A percentile compares a stretch with the other conserved stretches of the same genome.
Evolutionary conservation across 2,797 vertebrate genomes (phyloP).

Genomic region (Phalloptychus januarius): DNA sequence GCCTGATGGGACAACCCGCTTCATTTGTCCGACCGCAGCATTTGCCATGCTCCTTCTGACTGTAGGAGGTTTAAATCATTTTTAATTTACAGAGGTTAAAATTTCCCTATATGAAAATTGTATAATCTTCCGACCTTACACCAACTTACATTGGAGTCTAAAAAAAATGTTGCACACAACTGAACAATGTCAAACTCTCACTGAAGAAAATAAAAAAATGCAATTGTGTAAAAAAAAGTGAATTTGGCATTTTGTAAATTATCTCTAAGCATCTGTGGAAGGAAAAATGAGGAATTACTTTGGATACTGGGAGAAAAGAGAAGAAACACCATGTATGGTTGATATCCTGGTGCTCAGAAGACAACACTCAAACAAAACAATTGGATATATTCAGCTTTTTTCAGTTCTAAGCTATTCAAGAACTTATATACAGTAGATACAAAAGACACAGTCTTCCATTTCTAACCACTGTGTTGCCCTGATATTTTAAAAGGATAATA

Average conservation of each 20-base stretch:
- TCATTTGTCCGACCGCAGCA: too few relatives aligned
- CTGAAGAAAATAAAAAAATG: background rate
- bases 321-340: background rate
- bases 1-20: too few relatives aligned
- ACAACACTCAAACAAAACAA: background rate
- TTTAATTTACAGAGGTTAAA: too few relatives aligned
- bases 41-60: too few relatives aligned
- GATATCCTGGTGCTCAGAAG: background rate
- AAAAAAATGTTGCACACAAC: background rate
- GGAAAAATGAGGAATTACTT: background rate
- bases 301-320: background rate
- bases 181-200: background rate
- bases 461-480: constrained; percentile 27
- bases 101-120: background rate
- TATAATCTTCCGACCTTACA: background rate
- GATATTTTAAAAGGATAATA: constrained; percentile 74
- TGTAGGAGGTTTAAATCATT: too few relatives aligned
- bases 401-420: background rate
- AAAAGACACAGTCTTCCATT: constrained; percentile 33
- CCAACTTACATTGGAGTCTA: background rate
- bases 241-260: background rate
- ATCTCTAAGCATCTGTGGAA: background rate
- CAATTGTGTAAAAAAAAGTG: background rate
- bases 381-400: background rate
- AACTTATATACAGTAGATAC: constrained; percentile 33